These are phyloP conservation scores for Laspeyria flexula DNA, from an alignment of 2,888 invertebrate species.

Conservation along the genomic window DNA sequence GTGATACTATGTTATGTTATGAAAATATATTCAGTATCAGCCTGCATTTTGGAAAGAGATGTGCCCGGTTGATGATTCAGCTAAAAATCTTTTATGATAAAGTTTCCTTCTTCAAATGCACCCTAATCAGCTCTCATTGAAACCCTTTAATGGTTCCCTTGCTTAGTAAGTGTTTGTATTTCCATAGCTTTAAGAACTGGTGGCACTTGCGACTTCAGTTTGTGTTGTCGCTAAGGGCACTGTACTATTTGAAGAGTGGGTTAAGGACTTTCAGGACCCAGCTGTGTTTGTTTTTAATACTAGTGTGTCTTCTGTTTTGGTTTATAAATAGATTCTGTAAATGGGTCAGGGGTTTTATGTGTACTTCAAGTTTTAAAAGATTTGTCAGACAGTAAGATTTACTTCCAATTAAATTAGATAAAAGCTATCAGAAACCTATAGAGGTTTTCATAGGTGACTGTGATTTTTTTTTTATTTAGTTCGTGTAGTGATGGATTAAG, in stretches of 20 bases:
- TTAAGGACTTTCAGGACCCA: constrained; percentile 13
- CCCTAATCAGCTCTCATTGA: background rate
- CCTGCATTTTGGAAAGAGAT: too few relatives aligned
- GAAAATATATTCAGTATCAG: too few relatives aligned
- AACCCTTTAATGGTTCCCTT: background rate
- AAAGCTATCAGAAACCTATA: too few relatives aligned
- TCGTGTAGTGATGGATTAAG: too few relatives aligned
- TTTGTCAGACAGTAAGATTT: background rate
- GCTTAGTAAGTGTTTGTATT: constrained; percentile 22
- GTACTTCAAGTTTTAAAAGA: background rate
- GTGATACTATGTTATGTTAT: too few relatives aligned
- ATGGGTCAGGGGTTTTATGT: background rate
- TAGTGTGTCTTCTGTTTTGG: constrained; percentile 2
- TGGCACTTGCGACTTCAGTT: constrained; percentile 24
- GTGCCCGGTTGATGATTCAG: too few relatives aligned
- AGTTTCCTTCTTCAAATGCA: background rate
- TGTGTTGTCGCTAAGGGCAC: constrained; percentile 22
- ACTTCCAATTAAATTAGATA: too few relatives aligned
- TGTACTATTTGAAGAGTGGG: constrained; percentile 26
- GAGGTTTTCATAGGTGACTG: too few relatives aligned
- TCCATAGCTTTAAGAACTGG: constrained; percentile 27
- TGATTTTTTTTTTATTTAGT: too few relatives aligned
- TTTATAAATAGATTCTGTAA: background rate
- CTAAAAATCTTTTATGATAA: too few relatives aligned
- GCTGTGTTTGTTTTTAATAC: constrained; percentile 27